Conservation (phyloP, 2,113 vertebrate genomes). For the Apeltes quadracus region DNA sequence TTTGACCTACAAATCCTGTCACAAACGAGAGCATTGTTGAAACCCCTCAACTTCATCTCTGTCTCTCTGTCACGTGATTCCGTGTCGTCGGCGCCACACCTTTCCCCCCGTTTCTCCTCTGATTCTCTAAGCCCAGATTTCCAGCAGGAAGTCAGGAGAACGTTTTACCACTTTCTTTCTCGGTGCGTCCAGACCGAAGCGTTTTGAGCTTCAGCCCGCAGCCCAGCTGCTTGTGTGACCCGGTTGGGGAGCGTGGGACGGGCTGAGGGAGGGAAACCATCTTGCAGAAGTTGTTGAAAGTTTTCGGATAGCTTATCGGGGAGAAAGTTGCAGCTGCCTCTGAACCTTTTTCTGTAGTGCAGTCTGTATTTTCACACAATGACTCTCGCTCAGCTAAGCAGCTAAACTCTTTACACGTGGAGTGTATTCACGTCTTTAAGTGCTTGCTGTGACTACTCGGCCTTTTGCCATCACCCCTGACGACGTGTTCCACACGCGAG, state of each 20-base stretch:
- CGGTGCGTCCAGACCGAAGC: constrained; percentile 35
- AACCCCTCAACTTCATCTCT: constrained; percentile 58
- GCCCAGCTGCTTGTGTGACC: constrained; percentile 69
- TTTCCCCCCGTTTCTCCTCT: constrained; percentile 19
- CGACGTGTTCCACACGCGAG: constrained; percentile 54
- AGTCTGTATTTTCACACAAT: constrained; percentile 25
- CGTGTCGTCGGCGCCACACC: constrained; percentile 22
- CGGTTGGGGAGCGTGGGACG: constrained; percentile 51
- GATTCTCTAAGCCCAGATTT: constrained; percentile 17
- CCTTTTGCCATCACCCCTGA: constrained; percentile 61
- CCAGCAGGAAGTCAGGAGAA: constrained; percentile 23
- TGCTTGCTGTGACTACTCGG: constrained; percentile 42
- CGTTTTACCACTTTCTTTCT: constrained; percentile 32
- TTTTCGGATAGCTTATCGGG: neutral
- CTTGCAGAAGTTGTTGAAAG: no score
- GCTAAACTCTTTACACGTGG: constrained; percentile 52
- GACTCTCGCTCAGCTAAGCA: constrained; percentile 5
- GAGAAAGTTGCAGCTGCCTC: constrained; percentile 6
- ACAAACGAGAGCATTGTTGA: constrained; percentile 75
- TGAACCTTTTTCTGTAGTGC: neutral
- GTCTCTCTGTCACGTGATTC: constrained; percentile 27
- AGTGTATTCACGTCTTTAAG: no score
- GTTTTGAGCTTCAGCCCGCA: constrained; percentile 45
- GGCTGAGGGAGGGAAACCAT: neutral
- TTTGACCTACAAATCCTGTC: constrained; percentile 82